These are phyloP conservation scores for Probaryconus sp. DNA, from an alignment of 1,140 invertebrate species.

Conservation along the genomic window DNA sequence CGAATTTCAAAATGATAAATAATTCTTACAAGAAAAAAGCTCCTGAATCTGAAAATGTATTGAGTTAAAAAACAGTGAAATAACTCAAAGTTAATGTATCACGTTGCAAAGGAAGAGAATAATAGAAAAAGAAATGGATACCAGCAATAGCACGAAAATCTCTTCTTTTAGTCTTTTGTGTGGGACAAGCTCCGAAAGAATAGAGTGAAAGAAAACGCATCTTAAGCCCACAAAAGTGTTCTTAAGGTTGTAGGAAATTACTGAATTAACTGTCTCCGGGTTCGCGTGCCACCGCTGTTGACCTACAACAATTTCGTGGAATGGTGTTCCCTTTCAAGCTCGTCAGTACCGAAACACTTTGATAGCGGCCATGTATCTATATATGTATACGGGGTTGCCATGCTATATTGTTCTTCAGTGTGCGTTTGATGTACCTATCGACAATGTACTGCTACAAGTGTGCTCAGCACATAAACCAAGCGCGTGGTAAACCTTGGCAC, in stretches of 20 bases:
- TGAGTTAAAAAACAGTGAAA: too few relatives aligned
- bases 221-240: constrained; percentile 19
- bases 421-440: constrained; percentile 31
- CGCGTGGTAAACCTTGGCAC: constrained; percentile 63
- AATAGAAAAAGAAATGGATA: too few relatives aligned
- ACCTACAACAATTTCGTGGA: constrained; percentile 45
- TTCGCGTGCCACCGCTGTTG: constrained; percentile 46
- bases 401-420: constrained; percentile 21
- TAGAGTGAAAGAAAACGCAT: too few relatives aligned
- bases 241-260: constrained; percentile 59
- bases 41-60: too few relatives aligned
- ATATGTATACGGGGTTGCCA: constrained; percentile 4
- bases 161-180: too few relatives aligned
- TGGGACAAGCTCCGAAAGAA: too few relatives aligned
- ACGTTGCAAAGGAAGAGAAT: too few relatives aligned
- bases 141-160: too few relatives aligned
- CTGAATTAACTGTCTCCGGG: constrained; percentile 58
- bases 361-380: background rate
- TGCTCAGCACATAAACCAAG: constrained; percentile 36
- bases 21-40: too few relatives aligned
- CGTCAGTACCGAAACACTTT: constrained; percentile 6
- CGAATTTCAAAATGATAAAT: too few relatives aligned
- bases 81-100: too few relatives aligned
- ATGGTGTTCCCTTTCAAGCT: constrained; percentile 30
- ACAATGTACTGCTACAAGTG: constrained; percentile 32